Conservation (phyloP, 2,113 vertebrate species). For the Eulacestoma nigropectus region DNA sequence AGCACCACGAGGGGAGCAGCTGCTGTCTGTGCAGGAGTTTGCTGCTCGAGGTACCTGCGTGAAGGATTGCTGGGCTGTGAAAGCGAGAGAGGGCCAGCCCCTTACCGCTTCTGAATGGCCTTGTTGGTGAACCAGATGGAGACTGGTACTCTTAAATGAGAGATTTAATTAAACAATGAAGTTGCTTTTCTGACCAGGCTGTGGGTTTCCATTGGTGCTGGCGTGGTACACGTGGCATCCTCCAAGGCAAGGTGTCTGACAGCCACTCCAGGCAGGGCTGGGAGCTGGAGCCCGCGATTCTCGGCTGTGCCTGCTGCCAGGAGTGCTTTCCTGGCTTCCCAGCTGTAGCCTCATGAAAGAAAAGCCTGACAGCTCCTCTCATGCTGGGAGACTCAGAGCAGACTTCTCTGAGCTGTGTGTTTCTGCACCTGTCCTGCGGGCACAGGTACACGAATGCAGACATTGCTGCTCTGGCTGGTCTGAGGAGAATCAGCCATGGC, state of each 20-base stretch:
- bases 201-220: not conserved
- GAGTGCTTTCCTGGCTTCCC: not conserved
- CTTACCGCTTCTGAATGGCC: not conserved
- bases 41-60: not conserved
- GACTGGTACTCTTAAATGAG: not conserved
- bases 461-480: not conserved
- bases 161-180: not conserved
- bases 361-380: not conserved
- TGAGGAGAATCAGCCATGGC: not conserved
- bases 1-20: not conserved
- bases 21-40: not conserved
- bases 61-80: not conserved
- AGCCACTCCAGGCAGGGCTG: not conserved
- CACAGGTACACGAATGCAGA: accelerated
- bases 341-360: not conserved
- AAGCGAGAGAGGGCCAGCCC: not conserved
- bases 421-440: not conserved
- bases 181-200: not conserved
- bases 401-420: accelerated
- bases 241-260: not conserved
- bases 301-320: not conserved
- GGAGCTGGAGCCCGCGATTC: not conserved
- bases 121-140: not conserved
- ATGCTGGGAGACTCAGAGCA: not conserved
- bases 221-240: not conserved